These are phyloP conservation scores for Axis porcinus DNA, from an alignment of 2,113 vertebrate species.

Conservation along the genomic window DNA sequence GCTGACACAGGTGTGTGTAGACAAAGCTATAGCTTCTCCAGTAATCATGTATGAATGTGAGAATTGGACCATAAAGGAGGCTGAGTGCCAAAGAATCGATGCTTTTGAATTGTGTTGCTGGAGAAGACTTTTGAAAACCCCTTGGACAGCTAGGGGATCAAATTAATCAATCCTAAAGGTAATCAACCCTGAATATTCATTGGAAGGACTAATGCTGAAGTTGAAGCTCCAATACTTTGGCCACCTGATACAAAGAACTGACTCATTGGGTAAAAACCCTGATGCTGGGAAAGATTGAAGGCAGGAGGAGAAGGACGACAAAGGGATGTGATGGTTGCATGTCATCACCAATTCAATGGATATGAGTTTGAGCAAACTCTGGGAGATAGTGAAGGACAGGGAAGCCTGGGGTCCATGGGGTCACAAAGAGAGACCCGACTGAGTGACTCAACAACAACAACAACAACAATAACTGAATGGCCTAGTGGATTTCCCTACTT, in stretches of 20 bases:
- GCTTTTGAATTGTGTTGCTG: too few species aligned
- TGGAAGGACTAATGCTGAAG: background rate
- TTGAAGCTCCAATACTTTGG: background rate
- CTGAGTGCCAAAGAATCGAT: too few species aligned
- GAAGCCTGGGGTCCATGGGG: background rate
- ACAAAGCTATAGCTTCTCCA: too few species aligned
- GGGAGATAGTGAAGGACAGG: background rate
- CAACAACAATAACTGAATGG: background rate
- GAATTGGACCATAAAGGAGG: too few species aligned
- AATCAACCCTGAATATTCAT: background rate
- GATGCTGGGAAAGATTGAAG: background rate
- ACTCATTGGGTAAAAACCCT: background rate
- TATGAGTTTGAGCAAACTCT: background rate
- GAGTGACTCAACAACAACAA: background rate
- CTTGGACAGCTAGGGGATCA: too few species aligned
- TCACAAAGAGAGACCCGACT: background rate
- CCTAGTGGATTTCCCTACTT: background rate
- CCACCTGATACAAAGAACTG: background rate
- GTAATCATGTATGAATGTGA: too few species aligned
- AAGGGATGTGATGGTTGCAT: background rate
- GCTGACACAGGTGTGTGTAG: too few species aligned
- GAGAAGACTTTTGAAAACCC: too few species aligned
- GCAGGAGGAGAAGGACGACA: background rate
- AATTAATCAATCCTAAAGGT: background rate
- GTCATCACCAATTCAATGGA: background rate